A percentile compares a stretch with the other conserved stretches of the same genome.
phyloP scores from a whole-genome alignment of 2,113 vertebrate genomes.

The Thunnus thynnus region DNA sequence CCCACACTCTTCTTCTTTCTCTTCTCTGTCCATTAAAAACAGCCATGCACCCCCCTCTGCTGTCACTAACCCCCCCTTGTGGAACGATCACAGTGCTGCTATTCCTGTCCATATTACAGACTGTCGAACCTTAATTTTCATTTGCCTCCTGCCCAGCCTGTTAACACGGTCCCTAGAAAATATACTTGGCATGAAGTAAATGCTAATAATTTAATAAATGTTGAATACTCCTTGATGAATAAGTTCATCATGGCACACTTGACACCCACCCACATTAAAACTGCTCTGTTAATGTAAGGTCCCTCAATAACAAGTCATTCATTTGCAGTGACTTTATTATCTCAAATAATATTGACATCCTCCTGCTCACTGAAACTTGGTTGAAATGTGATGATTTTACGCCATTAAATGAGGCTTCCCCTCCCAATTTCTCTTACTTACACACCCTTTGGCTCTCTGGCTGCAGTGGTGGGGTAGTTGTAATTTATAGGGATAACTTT shows the following conservation, averaged over 20 bases:
- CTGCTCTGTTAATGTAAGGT: not conserved
- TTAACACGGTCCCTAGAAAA: not conserved
- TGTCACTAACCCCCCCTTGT: not conserved
- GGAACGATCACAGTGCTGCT: not conserved
- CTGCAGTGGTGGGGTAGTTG: too few species aligned
- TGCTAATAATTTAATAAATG: not conserved
- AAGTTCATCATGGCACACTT: not conserved
- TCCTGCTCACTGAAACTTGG: not conserved
- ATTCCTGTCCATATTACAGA: not conserved
- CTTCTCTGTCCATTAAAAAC: too few species aligned
- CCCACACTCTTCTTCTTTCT: too few species aligned
- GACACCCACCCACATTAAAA: too few species aligned
- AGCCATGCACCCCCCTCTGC: too few species aligned
- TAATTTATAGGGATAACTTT: too few species aligned
- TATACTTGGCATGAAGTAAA: not conserved
- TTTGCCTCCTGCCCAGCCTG: too few species aligned
- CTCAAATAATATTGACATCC: not conserved
- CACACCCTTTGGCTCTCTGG: too few species aligned
- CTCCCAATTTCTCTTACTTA: too few species aligned
- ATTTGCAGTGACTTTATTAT: not conserved
- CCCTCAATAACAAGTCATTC: not conserved
- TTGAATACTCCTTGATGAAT: not conserved
- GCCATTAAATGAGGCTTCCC: too few species aligned
- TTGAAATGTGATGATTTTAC: not conserved
- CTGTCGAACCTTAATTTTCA: too few species aligned